A percentile compares a stretch with the other conserved stretches of the same genome.
Evolutionary conservation across 2,888 invertebrate genomes (phyloP).

Genomic region (Stenodera caucasica): DNA sequence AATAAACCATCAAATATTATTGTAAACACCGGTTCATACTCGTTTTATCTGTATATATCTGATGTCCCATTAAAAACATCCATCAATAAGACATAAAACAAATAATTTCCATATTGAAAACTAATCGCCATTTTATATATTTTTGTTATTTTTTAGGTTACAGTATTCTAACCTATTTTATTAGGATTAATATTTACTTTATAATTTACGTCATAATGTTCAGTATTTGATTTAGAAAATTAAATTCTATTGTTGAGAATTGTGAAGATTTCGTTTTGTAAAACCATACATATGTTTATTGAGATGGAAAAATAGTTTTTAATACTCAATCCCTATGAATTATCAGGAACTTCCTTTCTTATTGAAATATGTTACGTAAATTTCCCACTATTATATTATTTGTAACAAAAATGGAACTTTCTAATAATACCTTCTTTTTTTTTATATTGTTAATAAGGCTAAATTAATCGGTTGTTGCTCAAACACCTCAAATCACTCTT

Average conservation of each 20-base stretch:
- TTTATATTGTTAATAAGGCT: neutral
- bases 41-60: neutral
- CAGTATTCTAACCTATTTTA: no score
- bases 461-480: no score
- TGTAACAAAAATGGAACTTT: conserved; percentile 1
- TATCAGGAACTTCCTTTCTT: neutral
- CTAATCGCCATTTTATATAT: no score
- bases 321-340: neutral
- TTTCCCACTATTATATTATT: conserved; percentile 4
- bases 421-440: neutral
- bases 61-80: neutral
- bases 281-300: neutral
- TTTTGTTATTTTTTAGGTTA: no score
- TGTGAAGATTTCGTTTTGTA: no score
- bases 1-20: neutral
- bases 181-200: no score
- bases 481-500: no score
- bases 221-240: no score
- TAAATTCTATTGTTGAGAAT: neutral
- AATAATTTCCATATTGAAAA: no score
- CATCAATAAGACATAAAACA: no score
- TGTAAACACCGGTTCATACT: neutral
- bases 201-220: no score
- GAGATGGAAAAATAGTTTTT: neutral
- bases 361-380: conserved; percentile 2